Evolutionary conservation across 1,140 invertebrate genomes (phyloP).

Genomic region (Mya arenaria): DNA sequence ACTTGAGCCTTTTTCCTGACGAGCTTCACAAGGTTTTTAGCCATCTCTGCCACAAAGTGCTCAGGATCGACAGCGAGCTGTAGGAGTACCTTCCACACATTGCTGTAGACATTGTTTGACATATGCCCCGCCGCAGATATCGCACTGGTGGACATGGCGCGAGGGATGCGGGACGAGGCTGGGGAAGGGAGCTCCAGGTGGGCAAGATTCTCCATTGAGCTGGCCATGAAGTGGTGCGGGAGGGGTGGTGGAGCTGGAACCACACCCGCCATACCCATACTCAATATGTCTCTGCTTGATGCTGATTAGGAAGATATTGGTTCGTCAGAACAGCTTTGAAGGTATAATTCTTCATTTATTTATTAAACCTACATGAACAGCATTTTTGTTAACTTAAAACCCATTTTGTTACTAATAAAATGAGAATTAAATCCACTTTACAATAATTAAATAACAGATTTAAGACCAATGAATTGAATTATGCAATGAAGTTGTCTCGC

Average conservation of each 20-base stretch:
- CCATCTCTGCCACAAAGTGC: conserved; percentile 89
- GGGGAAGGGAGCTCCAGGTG: conserved; percentile 32
- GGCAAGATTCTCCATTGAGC: conserved; percentile 50
- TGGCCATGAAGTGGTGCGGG: conserved; percentile 13
- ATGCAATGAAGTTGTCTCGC: no score
- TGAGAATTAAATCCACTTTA: no score
- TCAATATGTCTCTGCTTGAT: no score
- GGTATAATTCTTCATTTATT: no score
- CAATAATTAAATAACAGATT: no score
- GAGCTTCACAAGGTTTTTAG: conserved; percentile 88
- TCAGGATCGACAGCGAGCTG: conserved; percentile 91
- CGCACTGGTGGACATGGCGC: conserved; percentile 70
- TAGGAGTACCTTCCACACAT: conserved; percentile 91
- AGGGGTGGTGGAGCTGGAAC: conserved; percentile 39
- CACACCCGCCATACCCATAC: no score
- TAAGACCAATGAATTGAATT: no score
- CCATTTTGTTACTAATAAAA: no score
- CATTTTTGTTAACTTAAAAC: no score
- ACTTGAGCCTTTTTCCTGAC: conserved; percentile 90
- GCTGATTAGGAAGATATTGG: no score
- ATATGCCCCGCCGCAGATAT: conserved; percentile 60
- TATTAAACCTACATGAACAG: no score
- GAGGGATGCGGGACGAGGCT: conserved; percentile 59
- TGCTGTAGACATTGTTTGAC: conserved; percentile 87
- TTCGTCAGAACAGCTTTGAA: no score